A percentile compares a stretch with the other conserved stretches of the same genome.
These are phyloP conservation scores for Notodonta ziczac DNA, from an alignment of 2,888 invertebrate genomes.

Conservation along the genomic window DNA sequence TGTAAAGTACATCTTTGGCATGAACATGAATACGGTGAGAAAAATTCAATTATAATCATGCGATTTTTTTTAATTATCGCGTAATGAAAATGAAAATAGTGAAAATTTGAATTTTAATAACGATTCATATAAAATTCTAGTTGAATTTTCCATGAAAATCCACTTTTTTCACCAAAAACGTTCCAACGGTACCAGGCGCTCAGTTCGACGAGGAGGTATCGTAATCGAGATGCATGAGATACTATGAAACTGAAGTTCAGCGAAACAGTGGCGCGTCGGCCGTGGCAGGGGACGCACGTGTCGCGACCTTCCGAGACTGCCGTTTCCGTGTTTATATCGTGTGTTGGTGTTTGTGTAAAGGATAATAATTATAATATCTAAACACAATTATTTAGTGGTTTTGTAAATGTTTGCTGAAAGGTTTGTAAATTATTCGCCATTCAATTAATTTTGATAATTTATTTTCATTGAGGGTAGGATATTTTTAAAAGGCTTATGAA, in stretches of 20 bases:
- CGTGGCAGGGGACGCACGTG: slow-evolving; percentile 63
- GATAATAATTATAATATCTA: slow-evolving; percentile 16
- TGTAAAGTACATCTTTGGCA: no score
- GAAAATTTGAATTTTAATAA: neutral
- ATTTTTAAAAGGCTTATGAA: neutral
- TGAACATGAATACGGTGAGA: no score
- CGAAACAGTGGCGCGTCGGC: slow-evolving; percentile 69
- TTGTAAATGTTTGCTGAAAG: slow-evolving; percentile 42
- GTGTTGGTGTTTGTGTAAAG: slow-evolving; percentile 40
- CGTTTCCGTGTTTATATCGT: slow-evolving; percentile 42
- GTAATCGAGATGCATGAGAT: slow-evolving; percentile 64
- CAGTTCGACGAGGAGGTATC: slow-evolving; percentile 53
- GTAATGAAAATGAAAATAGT: no score
- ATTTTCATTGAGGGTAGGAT: neutral
- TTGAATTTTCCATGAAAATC: slow-evolving; percentile 40
- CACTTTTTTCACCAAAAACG: slow-evolving; percentile 44
- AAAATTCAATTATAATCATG: no score
- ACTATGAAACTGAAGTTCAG: slow-evolving; percentile 53
- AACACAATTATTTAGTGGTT: slow-evolving; percentile 25
- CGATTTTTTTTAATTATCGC: no score
- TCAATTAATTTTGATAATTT: neutral
- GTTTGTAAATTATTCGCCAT: slow-evolving; percentile 30
- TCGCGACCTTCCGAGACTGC: slow-evolving; percentile 23
- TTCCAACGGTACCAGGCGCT: slow-evolving; percentile 59
- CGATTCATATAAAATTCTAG: neutral